Evolutionary conservation across 2,888 invertebrate genomes (phyloP), one percentile per base, ranked within the genome.

Genomic region (Hypselothyrea guttata): DNA sequence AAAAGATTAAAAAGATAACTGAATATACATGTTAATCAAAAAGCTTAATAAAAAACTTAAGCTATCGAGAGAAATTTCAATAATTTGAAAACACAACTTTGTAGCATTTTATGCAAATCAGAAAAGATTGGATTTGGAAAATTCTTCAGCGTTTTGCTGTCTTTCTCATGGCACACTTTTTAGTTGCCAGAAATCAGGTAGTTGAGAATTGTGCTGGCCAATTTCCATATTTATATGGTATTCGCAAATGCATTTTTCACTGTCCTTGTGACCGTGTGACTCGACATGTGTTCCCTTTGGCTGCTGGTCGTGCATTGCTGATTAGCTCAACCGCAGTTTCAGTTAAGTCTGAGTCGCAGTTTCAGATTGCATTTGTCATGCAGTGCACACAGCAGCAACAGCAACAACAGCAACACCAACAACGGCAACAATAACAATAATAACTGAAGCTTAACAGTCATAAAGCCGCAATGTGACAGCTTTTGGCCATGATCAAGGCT

Each of bases 401-500:
- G n/a, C n/a, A n/a, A n/a, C n/a, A n/a, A n/a, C n/a, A n/a, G n/a
- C n/a, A n/a, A n/a, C n/a, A n/a, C n/a, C n/a, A 27, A 31, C 44
- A 45, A 40, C 54, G 44, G 11, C 42, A 35, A 35, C 40, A 55
- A 15, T 30, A 38, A 18, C 46, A 34, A 54, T 31, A 57, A 40
- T 15, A 55, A 55, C 40, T 49, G 8, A 41, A 35, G 35, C 56
- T 61, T 35, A 56, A 33, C 31, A 40, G 64, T 48, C 54, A 70
- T 69, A 69, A 69, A 70, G 58, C 46, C 68, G 54, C 67, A 46
- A 48, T 75, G 52, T 61, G 75, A 58, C 70, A 55, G 48, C 59
- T 55, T 72, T 58, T 55, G 70, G 67, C 62, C 56, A 60, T 54
- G 78, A 66, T 59, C 83, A 71, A 75, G 72, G 75, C 83, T 60